phyloP scores from a whole-genome alignment of 1,140 invertebrate species.

The Euglossa dilemma region DNA sequence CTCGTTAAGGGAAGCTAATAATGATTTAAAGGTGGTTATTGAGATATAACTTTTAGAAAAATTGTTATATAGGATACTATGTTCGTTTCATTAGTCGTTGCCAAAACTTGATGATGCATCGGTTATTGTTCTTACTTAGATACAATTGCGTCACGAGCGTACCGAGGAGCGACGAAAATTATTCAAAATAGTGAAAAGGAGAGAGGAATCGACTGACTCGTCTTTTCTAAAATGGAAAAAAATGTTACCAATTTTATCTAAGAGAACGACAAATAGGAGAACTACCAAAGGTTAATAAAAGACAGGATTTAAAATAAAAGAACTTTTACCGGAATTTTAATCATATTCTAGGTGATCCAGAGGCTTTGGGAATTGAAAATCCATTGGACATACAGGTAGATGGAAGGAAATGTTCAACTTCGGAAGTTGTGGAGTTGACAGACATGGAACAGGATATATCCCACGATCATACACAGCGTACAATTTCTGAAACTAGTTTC shows the following conservation, averaged over 20 bases:
- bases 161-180: slow-evolving; percentile 96
- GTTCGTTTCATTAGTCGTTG: neutral
- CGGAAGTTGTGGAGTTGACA: slow-evolving; percentile 63
- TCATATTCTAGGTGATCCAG: neutral
- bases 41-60: neutral
- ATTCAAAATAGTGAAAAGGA: slow-evolving; percentile 91
- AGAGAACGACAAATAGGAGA: neutral
- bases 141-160: slow-evolving; percentile 92
- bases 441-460: slow-evolving; percentile 66
- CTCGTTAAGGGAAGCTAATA: slow-evolving; percentile 95
- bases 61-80: neutral
- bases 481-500: slow-evolving; percentile 2
- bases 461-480: slow-evolving; percentile 41
- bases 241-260: slow-evolving; percentile 84
- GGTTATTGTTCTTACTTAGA: slow-evolving; percentile 78
- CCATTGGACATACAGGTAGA: neutral
- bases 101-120: neutral
- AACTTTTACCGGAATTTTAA: neutral
- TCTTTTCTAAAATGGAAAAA: slow-evolving; percentile 88
- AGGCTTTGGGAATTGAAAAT: slow-evolving; percentile 28
- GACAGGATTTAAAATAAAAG: neutral
- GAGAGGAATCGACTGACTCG: slow-evolving; percentile 84
- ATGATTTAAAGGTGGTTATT: slow-evolving; percentile 89
- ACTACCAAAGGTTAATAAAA: neutral
- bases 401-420: slow-evolving; percentile 33